Percentiles rank a stretch among this genome's conserved stretches.
phyloP scores from a whole-genome alignment of 2,888 invertebrate species.

The Apantesis nais region DNA sequence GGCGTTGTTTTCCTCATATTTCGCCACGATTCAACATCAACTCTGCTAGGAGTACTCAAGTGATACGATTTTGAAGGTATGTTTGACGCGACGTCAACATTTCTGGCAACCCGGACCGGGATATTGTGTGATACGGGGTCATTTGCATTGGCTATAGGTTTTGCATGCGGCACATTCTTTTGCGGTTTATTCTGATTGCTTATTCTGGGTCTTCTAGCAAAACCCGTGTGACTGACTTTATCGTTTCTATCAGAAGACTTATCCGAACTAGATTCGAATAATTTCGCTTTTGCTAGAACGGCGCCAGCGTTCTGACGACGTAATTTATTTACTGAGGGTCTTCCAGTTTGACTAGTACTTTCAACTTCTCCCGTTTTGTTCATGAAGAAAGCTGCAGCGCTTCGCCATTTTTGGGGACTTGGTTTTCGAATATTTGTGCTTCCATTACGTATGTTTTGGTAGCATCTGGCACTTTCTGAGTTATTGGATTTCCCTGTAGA shows the following conservation, averaged over 20 bases:
- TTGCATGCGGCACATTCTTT: conserved; percentile 61
- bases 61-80: conserved; percentile 49
- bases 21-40: conserved; percentile 60
- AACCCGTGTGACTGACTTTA: conserved; percentile 63
- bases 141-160: conserved; percentile 60
- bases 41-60: conserved; percentile 53
- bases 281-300: conserved; percentile 91
- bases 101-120: conserved; percentile 51
- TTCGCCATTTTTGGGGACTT: conserved; percentile 81
- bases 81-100: conserved; percentile 43
- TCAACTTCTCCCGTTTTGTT: conserved; percentile 78
- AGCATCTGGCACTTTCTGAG: conserved; percentile 56
- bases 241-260: conserved; percentile 76
- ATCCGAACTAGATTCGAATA: conserved; percentile 88
- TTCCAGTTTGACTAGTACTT: conserved; percentile 81
- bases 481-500: conserved; percentile 61
- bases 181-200: conserved; percentile 63
- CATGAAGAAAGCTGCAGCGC: conserved; percentile 84
- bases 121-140: conserved; percentile 51
- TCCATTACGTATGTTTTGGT: conserved; percentile 61
- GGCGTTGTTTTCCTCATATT: conserved; percentile 65
- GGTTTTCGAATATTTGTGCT: conserved; percentile 50
- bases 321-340: conserved; percentile 90
- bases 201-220: conserved; percentile 76
- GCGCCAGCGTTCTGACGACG: conserved; percentile 92